These are phyloP conservation scores for Silurus asotus DNA, from an alignment of 2,113 vertebrate genomes.

Conservation along the genomic window DNA sequence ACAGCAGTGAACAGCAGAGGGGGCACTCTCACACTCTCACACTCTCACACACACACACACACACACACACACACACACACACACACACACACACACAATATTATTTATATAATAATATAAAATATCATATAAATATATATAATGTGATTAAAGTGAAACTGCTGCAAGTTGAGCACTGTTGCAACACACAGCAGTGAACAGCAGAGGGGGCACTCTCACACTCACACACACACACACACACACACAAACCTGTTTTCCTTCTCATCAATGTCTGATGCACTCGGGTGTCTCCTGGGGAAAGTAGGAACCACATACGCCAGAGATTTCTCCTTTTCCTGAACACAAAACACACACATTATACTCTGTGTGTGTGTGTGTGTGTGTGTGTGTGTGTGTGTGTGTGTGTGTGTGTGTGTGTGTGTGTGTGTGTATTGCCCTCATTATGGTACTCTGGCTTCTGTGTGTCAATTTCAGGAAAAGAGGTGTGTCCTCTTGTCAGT, in stretches of 20 bases:
- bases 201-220: slow-evolving; percentile 43
- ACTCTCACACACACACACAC: not conserved
- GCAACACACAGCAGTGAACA: slow-evolving; percentile 58
- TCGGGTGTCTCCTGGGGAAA: slow-evolving; percentile 91
- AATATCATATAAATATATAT: no score
- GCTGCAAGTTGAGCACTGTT: slow-evolving; percentile 55
- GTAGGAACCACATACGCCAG: slow-evolving; percentile 93
- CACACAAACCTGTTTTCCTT: slow-evolving; percentile 90
- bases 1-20: slow-evolving; percentile 59
- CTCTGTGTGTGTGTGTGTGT: no score
- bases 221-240: not conserved
- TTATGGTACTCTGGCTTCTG: no score
- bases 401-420: no score
- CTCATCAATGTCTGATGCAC: slow-evolving; percentile 94
- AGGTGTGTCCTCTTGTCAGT: not conserved
- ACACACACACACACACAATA: not conserved
- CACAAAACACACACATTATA: slow-evolving; percentile 9
- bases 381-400: no score
- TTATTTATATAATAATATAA: no score
- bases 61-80: not conserved
- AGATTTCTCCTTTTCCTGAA: slow-evolving; percentile 92
- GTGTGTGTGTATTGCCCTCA: no score
- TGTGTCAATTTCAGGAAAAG: not conserved
- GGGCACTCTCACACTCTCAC: not conserved
- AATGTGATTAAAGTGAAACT: not conserved